Evolutionary conservation across 2,797 vertebrate genomes (phyloP).

Genomic region (Gymnopithys bicolor): DNA sequence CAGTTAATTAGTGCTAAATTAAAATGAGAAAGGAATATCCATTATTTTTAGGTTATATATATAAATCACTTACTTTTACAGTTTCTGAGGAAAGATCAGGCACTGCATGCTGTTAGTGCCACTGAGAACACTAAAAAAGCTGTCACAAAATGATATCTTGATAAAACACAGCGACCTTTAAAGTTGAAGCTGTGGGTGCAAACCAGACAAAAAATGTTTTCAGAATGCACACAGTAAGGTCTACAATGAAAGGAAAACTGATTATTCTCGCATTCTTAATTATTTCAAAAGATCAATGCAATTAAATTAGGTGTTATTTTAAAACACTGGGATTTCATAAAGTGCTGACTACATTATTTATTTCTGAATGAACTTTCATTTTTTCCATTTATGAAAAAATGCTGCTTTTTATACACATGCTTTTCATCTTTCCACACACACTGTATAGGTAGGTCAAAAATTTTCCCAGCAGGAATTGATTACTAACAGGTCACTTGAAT

Average conservation of each 20-base stretch:
- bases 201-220: background rate
- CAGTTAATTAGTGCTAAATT: slow-evolving; percentile 35
- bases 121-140: background rate
- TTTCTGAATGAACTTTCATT: background rate
- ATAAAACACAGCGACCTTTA: slow-evolving; percentile 32
- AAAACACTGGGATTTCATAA: background rate
- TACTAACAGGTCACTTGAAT: background rate
- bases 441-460: background rate
- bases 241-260: background rate
- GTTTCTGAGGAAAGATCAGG: background rate
- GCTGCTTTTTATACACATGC: rapidly evolving
- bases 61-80: background rate
- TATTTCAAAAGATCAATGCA: background rate
- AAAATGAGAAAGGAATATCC: background rate
- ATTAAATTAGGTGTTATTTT: background rate
- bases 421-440: background rate
- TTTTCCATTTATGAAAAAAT: background rate
- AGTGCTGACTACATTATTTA: background rate
- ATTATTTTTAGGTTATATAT: slow-evolving; percentile 13
- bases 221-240: background rate
- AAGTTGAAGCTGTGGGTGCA: background rate
- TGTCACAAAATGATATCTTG: slow-evolving; percentile 1
- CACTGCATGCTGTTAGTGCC: background rate
- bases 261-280: background rate
- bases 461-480: background rate